phyloP scores from a whole-genome alignment of 2,888 invertebrate genomes.

The Lobophora halterata region DNA sequence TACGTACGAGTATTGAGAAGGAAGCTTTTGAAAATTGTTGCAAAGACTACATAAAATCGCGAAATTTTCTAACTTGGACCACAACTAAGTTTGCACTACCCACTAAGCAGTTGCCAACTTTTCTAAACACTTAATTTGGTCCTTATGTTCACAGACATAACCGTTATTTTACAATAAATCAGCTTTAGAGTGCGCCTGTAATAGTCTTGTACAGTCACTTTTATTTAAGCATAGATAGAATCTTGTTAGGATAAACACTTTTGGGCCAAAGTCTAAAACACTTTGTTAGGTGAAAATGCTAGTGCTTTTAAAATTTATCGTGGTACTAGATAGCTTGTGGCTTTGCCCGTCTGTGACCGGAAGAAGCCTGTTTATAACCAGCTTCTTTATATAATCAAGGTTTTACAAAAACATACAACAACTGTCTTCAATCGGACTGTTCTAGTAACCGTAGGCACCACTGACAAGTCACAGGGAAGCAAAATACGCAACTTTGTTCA shows the following conservation, averaged over 20 bases:
- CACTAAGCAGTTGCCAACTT: constrained; percentile 47
- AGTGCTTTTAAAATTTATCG: constrained; percentile 1
- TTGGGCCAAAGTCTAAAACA: constrained; percentile 21
- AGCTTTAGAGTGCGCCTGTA: constrained; percentile 13
- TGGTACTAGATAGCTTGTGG: constrained; percentile 1
- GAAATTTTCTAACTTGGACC: constrained; percentile 25
- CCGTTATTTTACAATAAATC: constrained; percentile 20
- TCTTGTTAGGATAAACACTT: constrained; percentile 40
- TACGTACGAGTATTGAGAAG: no score
- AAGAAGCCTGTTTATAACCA: no score
- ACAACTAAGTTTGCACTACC: constrained; percentile 45
- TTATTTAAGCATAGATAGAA: constrained; percentile 40
- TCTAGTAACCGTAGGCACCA: no score
- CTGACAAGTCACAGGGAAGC: no score
- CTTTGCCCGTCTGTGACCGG: no score
- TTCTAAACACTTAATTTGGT: constrained; percentile 34
- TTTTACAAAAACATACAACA: no score
- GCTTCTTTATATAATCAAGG: no score
- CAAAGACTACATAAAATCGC: constrained; percentile 16
- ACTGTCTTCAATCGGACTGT: no score
- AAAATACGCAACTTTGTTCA: no score
- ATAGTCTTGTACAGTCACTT: constrained; percentile 23
- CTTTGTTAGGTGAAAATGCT: constrained; percentile 16
- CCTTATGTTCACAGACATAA: constrained; percentile 34
- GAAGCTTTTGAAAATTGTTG: no score